Base-by-base conservation (phyloP, 2,888 invertebrate genomes). In the Automeris io region DNA sequence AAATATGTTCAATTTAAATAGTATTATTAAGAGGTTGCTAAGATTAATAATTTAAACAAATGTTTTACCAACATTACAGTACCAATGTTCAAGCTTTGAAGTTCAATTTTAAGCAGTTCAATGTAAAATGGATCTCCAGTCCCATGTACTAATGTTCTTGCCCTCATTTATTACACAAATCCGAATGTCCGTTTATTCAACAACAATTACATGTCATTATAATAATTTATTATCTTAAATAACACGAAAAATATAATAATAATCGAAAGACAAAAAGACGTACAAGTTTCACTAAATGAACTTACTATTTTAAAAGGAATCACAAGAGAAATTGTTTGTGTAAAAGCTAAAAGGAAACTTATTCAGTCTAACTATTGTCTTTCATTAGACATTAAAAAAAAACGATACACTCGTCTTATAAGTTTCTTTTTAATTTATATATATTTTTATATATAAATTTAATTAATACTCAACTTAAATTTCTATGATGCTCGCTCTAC, bases 281-380 rank as follows among this genome's bases (percentile, higher is more conserved):
- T 45, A 42, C 47, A 54, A 61, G 55, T 57, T 62, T 58, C 58
- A 57, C 66, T 62, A 63, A 56, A 59, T 61, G 58, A 71, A 69
- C 61, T 60, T 57, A 60, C 62, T n/a, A n/a, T n/a, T n/a, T n/a
- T 64, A 66, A 65, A 41, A 67, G 61, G 66, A 67, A 74, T 70
- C 65, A 71, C 73, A 70, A 62, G 61, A 61, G 49, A 51, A 46
- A 57, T 50, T 46, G 49, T 50, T 56, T 52, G 49, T 60, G 66
- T 59, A 63, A 65, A 57, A 65, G 55, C 63, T 71, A 71, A 59
- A 63, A 70, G 63, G 66, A 64, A 79, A 78, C 78, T 77, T 78
- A 75, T 77, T 81, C 81, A 83, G 82, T 83, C 80, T 81, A 82
- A 57, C 72, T 76, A 80, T 79, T 78, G 82, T 81, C 82, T 83